A percentile compares a stretch with the other conserved stretches of the same genome.
Evolutionary conservation across 2,888 invertebrate genomes (phyloP).

Genomic region (Piscicola geometra): DNA sequence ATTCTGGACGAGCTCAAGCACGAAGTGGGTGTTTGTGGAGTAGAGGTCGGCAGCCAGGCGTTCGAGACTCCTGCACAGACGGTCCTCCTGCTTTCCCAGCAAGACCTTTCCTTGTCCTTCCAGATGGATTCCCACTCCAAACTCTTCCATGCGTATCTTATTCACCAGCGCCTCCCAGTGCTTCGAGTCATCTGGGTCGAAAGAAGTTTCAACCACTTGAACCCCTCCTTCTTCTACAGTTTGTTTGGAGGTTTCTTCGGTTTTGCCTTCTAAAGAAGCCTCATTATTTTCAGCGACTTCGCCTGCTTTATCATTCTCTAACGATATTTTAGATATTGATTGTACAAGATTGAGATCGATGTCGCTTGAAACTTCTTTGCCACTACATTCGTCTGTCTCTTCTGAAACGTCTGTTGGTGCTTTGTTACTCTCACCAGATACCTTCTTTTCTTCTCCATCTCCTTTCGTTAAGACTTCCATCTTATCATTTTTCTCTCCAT

Average conservation of each 20-base stretch:
- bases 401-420: neutral
- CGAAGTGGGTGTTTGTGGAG: constrained; percentile 55
- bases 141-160: constrained; percentile 53
- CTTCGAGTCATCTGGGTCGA: constrained; percentile 6
- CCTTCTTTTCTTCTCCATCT: constrained; percentile 38
- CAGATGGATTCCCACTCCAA: constrained; percentile 53
- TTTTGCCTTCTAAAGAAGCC: constrained; percentile 30
- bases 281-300: constrained; percentile 38
- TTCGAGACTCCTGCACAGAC: constrained; percentile 53
- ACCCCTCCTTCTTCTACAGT: too few species aligned
- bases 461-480: constrained; percentile 23
- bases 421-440: too few species aligned
- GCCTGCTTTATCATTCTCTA: constrained; percentile 38
- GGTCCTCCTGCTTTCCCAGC: constrained; percentile 51
- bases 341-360: neutral
- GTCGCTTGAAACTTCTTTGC: neutral
- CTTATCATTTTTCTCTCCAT: neutral
- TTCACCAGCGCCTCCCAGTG: constrained; percentile 45
- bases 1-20: constrained; percentile 56
- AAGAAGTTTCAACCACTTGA: neutral
- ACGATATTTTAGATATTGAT: too few species aligned
- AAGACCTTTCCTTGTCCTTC: constrained; percentile 50
- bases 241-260: too few species aligned
- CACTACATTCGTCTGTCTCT: constrained; percentile 9
- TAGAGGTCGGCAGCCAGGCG: constrained; percentile 46